Percentiles rank a stretch among this genome's conserved stretches.
Conservation (phyloP, 2,888 invertebrate species). For the Zootermopsis nevadensis region DNA sequence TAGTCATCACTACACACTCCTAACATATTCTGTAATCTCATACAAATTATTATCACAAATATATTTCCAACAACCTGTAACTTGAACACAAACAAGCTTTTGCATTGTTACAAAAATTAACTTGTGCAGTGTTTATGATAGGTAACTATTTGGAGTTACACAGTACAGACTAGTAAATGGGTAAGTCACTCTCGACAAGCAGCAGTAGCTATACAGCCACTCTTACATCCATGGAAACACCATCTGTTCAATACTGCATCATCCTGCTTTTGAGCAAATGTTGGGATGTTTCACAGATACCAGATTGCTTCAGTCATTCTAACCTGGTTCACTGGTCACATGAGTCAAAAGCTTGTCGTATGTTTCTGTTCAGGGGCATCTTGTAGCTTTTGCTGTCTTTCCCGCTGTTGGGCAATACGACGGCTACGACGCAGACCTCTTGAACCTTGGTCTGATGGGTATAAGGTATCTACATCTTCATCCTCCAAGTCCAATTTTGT, state of each 20-base stretch:
- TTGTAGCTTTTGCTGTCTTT: conserved; percentile 53
- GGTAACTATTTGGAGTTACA: too few relatives aligned
- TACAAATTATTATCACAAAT: too few relatives aligned
- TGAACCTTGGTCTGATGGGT: neutral
- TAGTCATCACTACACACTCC: too few relatives aligned
- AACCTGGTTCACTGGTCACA: conserved; percentile 16
- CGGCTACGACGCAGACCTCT: conserved; percentile 57
- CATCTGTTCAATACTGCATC: neutral
- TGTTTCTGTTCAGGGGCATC: conserved; percentile 5
- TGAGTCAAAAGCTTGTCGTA: conserved; percentile 12
- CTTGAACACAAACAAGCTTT: too few relatives aligned
- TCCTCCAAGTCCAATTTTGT: conserved; percentile 52
- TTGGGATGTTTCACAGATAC: too few relatives aligned
- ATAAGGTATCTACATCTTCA: conserved; percentile 43
- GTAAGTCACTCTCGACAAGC: too few relatives aligned
- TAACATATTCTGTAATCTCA: too few relatives aligned
- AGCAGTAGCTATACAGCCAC: too few relatives aligned
- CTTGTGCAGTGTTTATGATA: too few relatives aligned
- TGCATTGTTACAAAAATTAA: too few relatives aligned
- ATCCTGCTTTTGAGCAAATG: neutral
- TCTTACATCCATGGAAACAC: neutral
- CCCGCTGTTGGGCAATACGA: conserved; percentile 57
- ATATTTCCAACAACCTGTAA: too few relatives aligned
- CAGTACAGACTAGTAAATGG: too few relatives aligned
- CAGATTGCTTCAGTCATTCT: neutral